Percentiles rank a stretch among this genome's conserved stretches.
Evolutionary conservation across 2,888 invertebrate species (phyloP).

Genomic region (Drosophila anceps): DNA sequence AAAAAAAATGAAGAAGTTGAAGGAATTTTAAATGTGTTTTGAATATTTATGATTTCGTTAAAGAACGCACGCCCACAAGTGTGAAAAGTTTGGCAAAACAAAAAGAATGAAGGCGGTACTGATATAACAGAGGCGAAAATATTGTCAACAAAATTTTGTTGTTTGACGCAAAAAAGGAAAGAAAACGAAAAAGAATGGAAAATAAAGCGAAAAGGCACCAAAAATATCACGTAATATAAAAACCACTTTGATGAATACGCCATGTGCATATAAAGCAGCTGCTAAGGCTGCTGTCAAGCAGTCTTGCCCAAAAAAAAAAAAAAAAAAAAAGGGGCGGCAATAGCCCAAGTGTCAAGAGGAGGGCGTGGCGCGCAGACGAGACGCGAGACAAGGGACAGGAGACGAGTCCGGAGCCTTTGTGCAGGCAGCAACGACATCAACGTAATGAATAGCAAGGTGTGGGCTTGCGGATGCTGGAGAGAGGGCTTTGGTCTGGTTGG

Average conservation of each 20-base stretch:
- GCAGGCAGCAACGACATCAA: conserved; percentile 32
- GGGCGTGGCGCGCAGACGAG: conserved; percentile 50
- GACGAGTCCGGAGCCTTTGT: conserved; percentile 13
- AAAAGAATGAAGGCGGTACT: conserved; percentile 32
- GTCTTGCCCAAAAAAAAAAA: conserved; percentile 44
- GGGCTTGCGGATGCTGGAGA: neutral
- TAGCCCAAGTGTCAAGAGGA: conserved; percentile 52
- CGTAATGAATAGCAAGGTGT: conserved; percentile 66
- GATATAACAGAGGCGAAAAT: conserved; percentile 54
- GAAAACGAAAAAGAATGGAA: conserved; percentile 29
- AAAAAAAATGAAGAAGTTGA: conserved; percentile 29
- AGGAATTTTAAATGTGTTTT: conserved; percentile 79
- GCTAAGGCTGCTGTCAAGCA: conserved; percentile 40
- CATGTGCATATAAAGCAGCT: conserved; percentile 78
- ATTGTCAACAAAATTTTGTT: conserved; percentile 76
- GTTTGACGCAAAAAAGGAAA: conserved; percentile 49
- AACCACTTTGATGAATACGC: conserved; percentile 83
- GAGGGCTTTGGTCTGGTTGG: conserved; percentile 9
- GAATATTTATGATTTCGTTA: conserved; percentile 75
- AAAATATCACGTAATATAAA: conserved; percentile 82
- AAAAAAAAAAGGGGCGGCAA: conserved; percentile 14
- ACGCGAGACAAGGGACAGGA: conserved; percentile 15
- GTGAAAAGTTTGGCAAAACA: conserved; percentile 54
- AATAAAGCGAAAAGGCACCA: conserved; percentile 64
- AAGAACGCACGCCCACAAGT: conserved; percentile 39